A percentile compares a stretch with the other conserved stretches of the same genome.
Evolutionary conservation across 2,797 vertebrate species (phyloP).

Genomic region (Melanotaenia pygmaea): DNA sequence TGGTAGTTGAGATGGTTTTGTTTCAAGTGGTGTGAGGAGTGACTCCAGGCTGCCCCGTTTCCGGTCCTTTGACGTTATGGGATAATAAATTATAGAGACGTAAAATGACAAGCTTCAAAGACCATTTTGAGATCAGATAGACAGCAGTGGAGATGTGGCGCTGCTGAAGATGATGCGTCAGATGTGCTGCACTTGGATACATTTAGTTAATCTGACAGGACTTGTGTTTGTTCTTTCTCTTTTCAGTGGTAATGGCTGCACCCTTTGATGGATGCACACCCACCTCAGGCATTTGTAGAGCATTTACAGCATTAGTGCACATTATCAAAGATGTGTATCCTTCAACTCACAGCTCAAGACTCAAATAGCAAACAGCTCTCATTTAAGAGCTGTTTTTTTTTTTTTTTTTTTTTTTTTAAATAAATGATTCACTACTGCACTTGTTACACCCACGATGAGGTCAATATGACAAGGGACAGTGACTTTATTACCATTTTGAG

Average conservation of each 20-base stretch:
- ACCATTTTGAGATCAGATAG: conserved; percentile 53
- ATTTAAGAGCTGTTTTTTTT: conserved; percentile 13
- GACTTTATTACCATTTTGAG: conserved; percentile 11
- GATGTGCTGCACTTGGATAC: conserved; percentile 26
- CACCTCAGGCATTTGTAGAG: conserved; percentile 27
- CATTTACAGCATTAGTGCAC: conserved; percentile 28
- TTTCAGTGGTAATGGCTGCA: conserved; percentile 35
- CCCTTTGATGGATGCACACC: conserved; percentile 35
- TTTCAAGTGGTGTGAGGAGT: conserved; percentile 71
- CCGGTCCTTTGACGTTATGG: conserved; percentile 45
- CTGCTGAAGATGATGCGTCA: conserved; percentile 38
- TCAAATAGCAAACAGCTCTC: conserved; percentile 20
- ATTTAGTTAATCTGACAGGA: conserved; percentile 12
- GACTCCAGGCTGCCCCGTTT: conserved; percentile 61
- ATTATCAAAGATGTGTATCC: conserved; percentile 29
- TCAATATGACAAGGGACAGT: conserved; percentile 11
- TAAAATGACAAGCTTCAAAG: conserved; percentile 70
- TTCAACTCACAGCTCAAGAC: conserved; percentile 5
- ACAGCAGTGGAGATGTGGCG: conserved; percentile 35
- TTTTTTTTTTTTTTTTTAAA: not conserved
- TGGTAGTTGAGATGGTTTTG: conserved; percentile 61
- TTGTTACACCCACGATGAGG: conserved; percentile 3
- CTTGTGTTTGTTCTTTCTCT: conserved; percentile 39
- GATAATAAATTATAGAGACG: conserved; percentile 64
- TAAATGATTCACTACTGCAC: not conserved